These are phyloP conservation scores for Bradypodion ventrale DNA, from an alignment of 2,797 vertebrate genomes.

Conservation along the genomic window DNA sequence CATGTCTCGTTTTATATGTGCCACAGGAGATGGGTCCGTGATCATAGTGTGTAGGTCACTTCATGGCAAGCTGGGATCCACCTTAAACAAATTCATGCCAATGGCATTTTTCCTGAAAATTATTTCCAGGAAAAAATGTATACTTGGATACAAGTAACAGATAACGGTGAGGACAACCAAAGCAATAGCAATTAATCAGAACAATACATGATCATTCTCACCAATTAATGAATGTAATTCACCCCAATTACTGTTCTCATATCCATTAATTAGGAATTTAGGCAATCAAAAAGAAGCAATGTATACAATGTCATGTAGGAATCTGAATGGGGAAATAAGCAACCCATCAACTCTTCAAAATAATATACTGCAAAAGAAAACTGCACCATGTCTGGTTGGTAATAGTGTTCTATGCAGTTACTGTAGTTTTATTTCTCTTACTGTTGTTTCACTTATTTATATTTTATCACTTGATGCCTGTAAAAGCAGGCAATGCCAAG, in stretches of 20 bases:
- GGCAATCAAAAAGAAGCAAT: background rate
- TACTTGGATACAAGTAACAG: no score
- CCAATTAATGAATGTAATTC: background rate
- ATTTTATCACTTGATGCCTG: background rate
- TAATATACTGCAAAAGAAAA: rapidly evolving
- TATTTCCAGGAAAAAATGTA: no score
- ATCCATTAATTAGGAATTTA: background rate
- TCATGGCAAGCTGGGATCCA: no score
- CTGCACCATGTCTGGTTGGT: background rate
- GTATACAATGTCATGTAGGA: background rate
- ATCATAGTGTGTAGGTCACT: no score
- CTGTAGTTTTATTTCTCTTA: background rate
- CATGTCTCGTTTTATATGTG: no score
- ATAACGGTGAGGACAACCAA: no score
- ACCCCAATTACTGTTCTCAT: background rate
- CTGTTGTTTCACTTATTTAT: background rate
- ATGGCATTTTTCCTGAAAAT: no score
- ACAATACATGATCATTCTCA: background rate
- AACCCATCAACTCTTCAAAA: background rate
- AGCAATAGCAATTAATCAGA: background rate
- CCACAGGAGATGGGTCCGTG: no score
- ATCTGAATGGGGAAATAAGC: background rate
- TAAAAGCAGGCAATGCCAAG: background rate
- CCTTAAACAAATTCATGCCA: no score
- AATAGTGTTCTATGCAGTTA: background rate